Evolutionary conservation across 2,797 vertebrate species (phyloP).

Genomic region (Rhinogobio ventralis): DNA sequence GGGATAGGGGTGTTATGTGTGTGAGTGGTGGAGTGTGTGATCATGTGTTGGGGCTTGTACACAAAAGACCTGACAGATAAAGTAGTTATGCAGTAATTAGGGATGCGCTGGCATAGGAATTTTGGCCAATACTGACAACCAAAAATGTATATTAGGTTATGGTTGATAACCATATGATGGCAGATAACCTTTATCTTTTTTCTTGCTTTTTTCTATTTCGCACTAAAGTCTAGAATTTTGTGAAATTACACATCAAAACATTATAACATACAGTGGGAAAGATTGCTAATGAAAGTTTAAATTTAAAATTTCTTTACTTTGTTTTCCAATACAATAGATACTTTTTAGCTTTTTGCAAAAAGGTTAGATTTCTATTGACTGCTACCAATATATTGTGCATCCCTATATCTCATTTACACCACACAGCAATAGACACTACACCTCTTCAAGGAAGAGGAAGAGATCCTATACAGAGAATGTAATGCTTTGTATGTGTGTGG

Average conservation of each 20-base stretch:
- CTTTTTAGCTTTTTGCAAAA: neutral
- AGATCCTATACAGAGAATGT: neutral
- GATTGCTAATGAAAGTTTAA: neutral
- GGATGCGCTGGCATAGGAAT: neutral
- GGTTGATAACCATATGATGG: neutral
- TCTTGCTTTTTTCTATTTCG: neutral
- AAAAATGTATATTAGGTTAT: neutral
- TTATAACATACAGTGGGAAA: neutral
- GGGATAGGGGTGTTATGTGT: constrained; percentile 59
- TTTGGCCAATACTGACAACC: neutral
- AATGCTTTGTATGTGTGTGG: neutral
- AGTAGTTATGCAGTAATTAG: constrained; percentile 1
- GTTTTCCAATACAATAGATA: no score
- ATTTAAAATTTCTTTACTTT: no score
- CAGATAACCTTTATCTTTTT: neutral
- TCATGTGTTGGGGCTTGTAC: constrained; percentile 16
- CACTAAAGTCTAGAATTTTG: neutral
- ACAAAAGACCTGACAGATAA: constrained; percentile 23
- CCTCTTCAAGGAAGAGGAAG: neutral
- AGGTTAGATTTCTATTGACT: neutral
- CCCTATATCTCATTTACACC: neutral
- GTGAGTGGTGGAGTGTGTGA: constrained; percentile 67
- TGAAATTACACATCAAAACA: neutral
- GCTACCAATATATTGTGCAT: neutral
- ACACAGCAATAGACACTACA: neutral